Conservation (phyloP, 2,113 vertebrate species). For the Rhinoderma darwinii region DNA sequence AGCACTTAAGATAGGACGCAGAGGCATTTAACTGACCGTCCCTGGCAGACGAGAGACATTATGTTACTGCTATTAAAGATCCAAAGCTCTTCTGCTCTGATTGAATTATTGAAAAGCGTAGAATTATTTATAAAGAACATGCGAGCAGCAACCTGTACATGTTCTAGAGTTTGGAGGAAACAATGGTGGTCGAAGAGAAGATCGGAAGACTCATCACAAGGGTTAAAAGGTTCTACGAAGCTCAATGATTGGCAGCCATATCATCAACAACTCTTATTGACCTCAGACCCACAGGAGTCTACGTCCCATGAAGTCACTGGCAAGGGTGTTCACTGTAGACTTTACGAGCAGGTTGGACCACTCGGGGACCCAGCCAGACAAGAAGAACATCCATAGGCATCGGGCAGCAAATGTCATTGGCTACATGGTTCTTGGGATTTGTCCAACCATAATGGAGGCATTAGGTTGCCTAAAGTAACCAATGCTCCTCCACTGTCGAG, state of each 20-base stretch:
- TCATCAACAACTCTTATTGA: not conserved
- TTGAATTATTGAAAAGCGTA: conserved; percentile 59
- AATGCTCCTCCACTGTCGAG: too few relatives aligned
- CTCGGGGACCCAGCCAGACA: too few relatives aligned
- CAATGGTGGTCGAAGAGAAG: not conserved
- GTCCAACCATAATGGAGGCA: too few relatives aligned
- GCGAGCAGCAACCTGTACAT: conserved; percentile 12
- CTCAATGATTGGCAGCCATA: not conserved
- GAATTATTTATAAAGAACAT: conserved; percentile 61
- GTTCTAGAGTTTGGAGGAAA: conserved; percentile 17
- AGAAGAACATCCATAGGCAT: too few relatives aligned
- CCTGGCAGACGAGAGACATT: conserved; percentile 49
- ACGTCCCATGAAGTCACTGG: too few relatives aligned
- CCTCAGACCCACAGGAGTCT: not conserved
- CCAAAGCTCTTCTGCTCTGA: conserved; percentile 57
- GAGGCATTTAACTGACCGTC: conserved; percentile 57
- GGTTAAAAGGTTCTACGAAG: not conserved
- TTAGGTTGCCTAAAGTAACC: too few relatives aligned
- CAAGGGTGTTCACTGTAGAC: too few relatives aligned
- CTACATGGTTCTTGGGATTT: too few relatives aligned
- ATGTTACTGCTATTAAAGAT: conserved; percentile 57
- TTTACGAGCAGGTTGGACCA: not conserved
- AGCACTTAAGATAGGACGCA: conserved; percentile 50
- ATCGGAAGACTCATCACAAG: not conserved
- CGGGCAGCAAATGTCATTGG: too few relatives aligned